phyloP scores from a whole-genome alignment of 2,888 invertebrate species.

The Epiblema foenella region DNA sequence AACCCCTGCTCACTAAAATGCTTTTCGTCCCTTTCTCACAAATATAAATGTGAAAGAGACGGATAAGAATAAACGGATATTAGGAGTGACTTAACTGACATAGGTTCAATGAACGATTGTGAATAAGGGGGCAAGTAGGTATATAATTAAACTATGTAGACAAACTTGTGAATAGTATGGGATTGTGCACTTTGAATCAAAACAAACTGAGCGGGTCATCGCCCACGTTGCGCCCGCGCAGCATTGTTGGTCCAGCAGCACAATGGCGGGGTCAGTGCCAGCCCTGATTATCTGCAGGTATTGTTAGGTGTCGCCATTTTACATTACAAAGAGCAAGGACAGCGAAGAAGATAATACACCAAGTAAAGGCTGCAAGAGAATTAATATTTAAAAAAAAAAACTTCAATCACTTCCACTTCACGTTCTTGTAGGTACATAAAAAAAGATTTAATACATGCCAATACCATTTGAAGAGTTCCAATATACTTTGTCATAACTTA shows the following conservation, averaged over 20 bases:
- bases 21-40: too few species aligned
- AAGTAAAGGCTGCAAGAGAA: background rate
- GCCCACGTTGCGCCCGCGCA: constrained; percentile 32
- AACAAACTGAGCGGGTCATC: constrained; percentile 22
- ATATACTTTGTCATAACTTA: too few species aligned
- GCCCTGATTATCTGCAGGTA: constrained; percentile 24
- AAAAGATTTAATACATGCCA: background rate
- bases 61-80: too few species aligned
- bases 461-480: background rate
- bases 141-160: too few species aligned
- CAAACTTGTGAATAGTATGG: too few species aligned
- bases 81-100: too few species aligned
- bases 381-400: background rate
- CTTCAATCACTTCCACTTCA: background rate
- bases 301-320: constrained; percentile 2
- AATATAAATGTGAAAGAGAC: too few species aligned
- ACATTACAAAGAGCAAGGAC: constrained; percentile 6
- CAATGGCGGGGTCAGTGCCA: constrained; percentile 19
- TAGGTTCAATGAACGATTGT: too few species aligned
- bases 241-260: constrained; percentile 7
- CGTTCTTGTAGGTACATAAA: too few species aligned
- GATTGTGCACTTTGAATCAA: background rate
- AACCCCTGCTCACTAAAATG: too few species aligned
- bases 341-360: background rate
- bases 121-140: too few species aligned